These are phyloP conservation scores for Uropetala carovei DNA, from an alignment of 2,888 invertebrate species.

Conservation along the genomic window DNA sequence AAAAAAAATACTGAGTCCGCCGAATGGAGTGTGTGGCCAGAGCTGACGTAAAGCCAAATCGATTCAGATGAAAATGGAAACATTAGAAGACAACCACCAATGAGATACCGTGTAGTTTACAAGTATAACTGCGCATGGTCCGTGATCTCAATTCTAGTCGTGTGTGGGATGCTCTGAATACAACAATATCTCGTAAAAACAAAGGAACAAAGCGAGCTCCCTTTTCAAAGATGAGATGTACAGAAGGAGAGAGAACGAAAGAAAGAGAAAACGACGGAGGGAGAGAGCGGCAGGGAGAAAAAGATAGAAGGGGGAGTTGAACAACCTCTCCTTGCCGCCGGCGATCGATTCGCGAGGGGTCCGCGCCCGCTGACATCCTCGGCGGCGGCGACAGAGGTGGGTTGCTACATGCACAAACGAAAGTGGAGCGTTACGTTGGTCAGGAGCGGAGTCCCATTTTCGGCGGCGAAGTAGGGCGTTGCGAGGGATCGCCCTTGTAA, in stretches of 20 bases:
- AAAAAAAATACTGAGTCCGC: too few relatives aligned
- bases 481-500: slow-evolving; percentile 42
- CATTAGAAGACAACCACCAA: slow-evolving; percentile 35
- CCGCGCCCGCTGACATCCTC: not conserved
- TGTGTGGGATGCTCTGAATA: not conserved
- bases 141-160: not conserved
- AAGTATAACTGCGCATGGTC: not conserved
- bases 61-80: slow-evolving; percentile 46
- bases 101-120: not conserved
- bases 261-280: not conserved
- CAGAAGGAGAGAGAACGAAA: not conserved
- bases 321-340: slow-evolving; percentile 28
- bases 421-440: slow-evolving; percentile 53
- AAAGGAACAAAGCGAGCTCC: too few relatives aligned
- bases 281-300: not conserved
- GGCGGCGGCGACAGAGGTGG: not conserved
- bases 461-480: slow-evolving; percentile 56
- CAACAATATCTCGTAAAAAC: not conserved
- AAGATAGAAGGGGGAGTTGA: not conserved
- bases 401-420: slow-evolving; percentile 16
- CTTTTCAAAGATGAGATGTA: not conserved
- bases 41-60: slow-evolving; percentile 17
- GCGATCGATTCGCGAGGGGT: slow-evolving; percentile 50
- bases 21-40: not conserved
- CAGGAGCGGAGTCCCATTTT: slow-evolving; percentile 7